Base-by-base conservation (phyloP, 2,888 invertebrate species). In the Diarsia mendica region DNA sequence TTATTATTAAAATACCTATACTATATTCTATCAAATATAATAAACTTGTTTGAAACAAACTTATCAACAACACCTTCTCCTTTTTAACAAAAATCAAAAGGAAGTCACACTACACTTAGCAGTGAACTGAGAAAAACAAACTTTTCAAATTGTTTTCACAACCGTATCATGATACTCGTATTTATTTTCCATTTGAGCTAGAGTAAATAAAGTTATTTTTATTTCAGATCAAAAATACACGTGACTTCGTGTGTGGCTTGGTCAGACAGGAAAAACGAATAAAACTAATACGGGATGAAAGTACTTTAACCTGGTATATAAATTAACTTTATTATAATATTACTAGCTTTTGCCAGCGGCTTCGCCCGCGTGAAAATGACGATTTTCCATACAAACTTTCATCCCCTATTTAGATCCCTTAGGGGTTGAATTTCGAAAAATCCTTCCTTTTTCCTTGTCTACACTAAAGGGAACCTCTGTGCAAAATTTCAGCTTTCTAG, bases 221-320 rank as follows among this genome's bases (percentile, higher is more conserved):
- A 85, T 79, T 80, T 81, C 77, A 76, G 88, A 87, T 88, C 84
- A 86, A 88, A 90, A 90, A 88, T 88, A 88, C 79, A 85, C 80
- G 80, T 85, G 79, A 80, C 91, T 83, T 86, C 88, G 89, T 90
- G 91, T 91, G 90, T 89, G 91, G 90, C 79, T 73, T 71, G n/a
- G 72, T 23, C 63, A 53, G 71, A 60, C 67, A 77, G 77, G 80
- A 86, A 85, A 85, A 89, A 84, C 79, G 76, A 79, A 89, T 83
- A 85, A 84, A 82, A 79, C 78, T 48, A n/a, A n/a, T n/a, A 39
- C 67, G 28, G 44, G 48, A 51, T 55, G 23, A 64, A 82, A 78
- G 64, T 67, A 71, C 44, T 72, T 73, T 75, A 46, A 68, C 15
- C 28, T 55, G 48, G 75, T 72, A 69, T 70, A 68, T 71, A 74